These are phyloP conservation scores for Plectropomus leopardus DNA, from an alignment of 2,113 vertebrate species.

Conservation along the genomic window DNA sequence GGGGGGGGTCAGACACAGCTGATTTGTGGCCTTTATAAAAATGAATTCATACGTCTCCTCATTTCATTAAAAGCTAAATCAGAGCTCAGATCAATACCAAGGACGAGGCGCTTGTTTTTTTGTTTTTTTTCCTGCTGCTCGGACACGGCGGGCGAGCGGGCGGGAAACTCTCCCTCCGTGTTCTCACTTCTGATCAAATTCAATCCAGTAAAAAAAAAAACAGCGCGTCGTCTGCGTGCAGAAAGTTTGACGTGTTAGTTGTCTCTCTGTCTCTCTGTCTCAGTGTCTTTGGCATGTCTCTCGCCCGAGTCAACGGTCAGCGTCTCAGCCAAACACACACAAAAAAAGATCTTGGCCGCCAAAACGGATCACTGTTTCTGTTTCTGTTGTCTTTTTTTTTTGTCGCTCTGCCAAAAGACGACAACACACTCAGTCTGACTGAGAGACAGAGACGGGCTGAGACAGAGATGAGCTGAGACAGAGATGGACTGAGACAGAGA, in stretches of 20 bases:
- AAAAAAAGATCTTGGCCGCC: constrained; percentile 11
- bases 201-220: constrained; percentile 9
- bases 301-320: constrained; percentile 21
- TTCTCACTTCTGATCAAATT: constrained; percentile 17
- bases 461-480: not conserved
- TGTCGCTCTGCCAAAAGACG: constrained; percentile 53
- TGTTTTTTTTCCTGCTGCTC: constrained; percentile 13
- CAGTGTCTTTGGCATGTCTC: constrained; percentile 46
- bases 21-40: constrained; percentile 72
- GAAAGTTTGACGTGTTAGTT: not conserved
- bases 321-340: constrained; percentile 24
- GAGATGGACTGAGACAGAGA: constrained; percentile 65
- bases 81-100: constrained; percentile 36
- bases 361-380: constrained; percentile 31
- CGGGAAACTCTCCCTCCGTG: constrained; percentile 10
- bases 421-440: constrained; percentile 15
- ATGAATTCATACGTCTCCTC: constrained; percentile 70
- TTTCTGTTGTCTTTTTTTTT: not conserved
- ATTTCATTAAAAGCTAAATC: constrained; percentile 78
- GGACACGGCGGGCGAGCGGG: not conserved
- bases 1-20: constrained; percentile 36
- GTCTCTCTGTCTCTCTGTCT: not conserved
- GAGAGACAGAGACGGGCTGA: no score
- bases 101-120: not conserved
- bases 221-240: not conserved